A percentile compares a stretch with the other conserved stretches of the same genome.
Evolutionary conservation across 2,888 invertebrate species (phyloP).

Genomic region (Troides oblongomaculatus): DNA sequence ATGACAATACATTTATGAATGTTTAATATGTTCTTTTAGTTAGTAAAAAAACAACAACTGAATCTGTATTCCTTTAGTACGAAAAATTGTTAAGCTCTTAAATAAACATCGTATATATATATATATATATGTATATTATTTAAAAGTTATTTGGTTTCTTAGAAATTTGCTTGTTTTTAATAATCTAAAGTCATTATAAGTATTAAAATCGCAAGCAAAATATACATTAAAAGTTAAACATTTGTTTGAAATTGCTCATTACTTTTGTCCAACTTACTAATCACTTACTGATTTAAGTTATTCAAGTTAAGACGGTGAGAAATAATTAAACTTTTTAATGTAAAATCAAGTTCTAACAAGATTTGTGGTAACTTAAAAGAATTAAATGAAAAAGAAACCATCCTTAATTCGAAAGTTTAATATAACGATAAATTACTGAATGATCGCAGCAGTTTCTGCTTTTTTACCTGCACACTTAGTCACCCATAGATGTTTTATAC

Average conservation of each 20-base stretch:
- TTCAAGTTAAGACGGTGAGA: not conserved
- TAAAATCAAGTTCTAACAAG: not conserved
- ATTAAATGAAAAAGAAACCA: not conserved
- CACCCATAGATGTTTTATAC: too few relatives aligned
- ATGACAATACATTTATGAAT: slow-evolving; percentile 6
- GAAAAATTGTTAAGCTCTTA: too few relatives aligned
- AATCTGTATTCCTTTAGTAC: too few relatives aligned
- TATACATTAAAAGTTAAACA: too few relatives aligned
- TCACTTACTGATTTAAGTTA: not conserved
- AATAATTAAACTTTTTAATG: not conserved
- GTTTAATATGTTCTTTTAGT: slow-evolving; percentile 10
- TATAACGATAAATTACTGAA: not conserved
- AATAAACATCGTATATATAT: too few relatives aligned
- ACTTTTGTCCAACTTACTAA: not conserved
- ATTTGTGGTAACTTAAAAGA: not conserved
- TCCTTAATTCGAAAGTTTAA: not conserved
- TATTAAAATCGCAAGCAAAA: not conserved
- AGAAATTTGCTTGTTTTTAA: too few relatives aligned
- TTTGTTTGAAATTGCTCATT: not conserved
- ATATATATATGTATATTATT: too few relatives aligned
- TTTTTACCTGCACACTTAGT: too few relatives aligned
- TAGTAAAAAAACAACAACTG: not conserved
- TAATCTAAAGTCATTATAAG: not conserved
- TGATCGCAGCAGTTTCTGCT: too few relatives aligned
- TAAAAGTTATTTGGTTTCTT: too few relatives aligned